Evolutionary conservation across 2,113 vertebrate genomes (phyloP).

Genomic region (Strix aluco): DNA sequence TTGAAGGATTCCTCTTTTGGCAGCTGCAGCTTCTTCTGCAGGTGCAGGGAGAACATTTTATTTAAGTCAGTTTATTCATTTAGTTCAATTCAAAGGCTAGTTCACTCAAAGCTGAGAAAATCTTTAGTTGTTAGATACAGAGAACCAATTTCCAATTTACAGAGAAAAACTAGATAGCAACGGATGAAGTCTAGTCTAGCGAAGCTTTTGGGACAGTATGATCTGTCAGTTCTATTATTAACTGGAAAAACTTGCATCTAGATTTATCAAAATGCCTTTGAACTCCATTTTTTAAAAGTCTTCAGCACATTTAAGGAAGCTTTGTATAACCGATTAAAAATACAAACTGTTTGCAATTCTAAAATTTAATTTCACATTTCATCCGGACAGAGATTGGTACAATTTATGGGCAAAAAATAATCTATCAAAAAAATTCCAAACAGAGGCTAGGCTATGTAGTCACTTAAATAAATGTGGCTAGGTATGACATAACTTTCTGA

Average conservation of each 20-base stretch:
- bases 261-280: slow-evolving; percentile 1
- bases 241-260: neutral
- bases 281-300: neutral
- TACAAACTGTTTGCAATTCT: neutral
- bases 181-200: neutral
- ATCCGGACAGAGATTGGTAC: neutral
- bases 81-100: slow-evolving; percentile 45
- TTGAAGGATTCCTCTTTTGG: slow-evolving; percentile 50
- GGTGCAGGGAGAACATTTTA: slow-evolving; percentile 47
- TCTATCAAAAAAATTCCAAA: neutral
- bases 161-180: neutral
- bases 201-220: neutral
- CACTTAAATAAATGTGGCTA: neutral
- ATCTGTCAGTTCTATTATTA: neutral
- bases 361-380: neutral
- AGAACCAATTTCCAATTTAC: slow-evolving; percentile 32
- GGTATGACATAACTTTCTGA: neutral
- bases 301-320: neutral
- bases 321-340: neutral
- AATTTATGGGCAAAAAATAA: neutral
- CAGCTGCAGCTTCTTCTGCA: slow-evolving; percentile 62
- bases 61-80: slow-evolving; percentile 39
- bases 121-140: slow-evolving; percentile 14
- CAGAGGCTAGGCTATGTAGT: neutral
- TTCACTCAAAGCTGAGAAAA: slow-evolving; percentile 43